Percentiles rank a stretch among this genome's conserved stretches.
These are phyloP conservation scores for Erynnis tages DNA, from an alignment of 2,888 invertebrate species.

Conservation along the genomic window DNA sequence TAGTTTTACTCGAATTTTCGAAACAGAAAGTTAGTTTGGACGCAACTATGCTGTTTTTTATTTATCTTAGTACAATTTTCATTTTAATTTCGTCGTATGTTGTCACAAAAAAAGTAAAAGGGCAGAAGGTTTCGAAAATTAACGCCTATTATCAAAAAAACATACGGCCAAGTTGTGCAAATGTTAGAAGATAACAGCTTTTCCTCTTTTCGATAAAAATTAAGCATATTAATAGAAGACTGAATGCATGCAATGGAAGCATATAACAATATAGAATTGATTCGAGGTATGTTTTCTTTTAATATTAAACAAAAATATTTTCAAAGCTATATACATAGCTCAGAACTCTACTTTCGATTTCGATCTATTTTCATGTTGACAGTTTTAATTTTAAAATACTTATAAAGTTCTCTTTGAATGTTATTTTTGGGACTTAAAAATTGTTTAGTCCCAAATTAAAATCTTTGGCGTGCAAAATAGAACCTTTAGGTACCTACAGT, in stretches of 20 bases:
- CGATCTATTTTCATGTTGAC: too few relatives aligned
- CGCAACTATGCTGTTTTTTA: conserved; percentile 49
- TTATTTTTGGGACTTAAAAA: too few relatives aligned
- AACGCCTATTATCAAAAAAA: conserved; percentile 6
- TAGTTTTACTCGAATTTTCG: conserved; percentile 2
- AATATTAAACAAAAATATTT: too few relatives aligned
- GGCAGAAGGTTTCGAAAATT: conserved; percentile 43
- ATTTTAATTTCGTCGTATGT: conserved; percentile 49
- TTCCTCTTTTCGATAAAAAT: too few relatives aligned
- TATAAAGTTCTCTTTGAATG: too few relatives aligned
- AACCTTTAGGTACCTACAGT: too few relatives aligned
- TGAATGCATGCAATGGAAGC: background rate
- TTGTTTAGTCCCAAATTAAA: too few relatives aligned
- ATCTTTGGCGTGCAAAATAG: too few relatives aligned
- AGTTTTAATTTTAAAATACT: too few relatives aligned
- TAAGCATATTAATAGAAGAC: background rate
- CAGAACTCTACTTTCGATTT: too few relatives aligned
- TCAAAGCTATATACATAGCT: too few relatives aligned
- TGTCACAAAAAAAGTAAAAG: conserved; percentile 51
- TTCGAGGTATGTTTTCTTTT: too few relatives aligned
- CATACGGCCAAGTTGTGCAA: background rate
- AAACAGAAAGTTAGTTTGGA: background rate
- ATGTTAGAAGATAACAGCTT: background rate
- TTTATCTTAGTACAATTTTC: conserved; percentile 56
- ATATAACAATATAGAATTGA: background rate